Percentiles rank a stretch among this genome's conserved stretches.
Conservation (phyloP, 2,113 vertebrate genomes). For the Chamaea fasciata region DNA sequence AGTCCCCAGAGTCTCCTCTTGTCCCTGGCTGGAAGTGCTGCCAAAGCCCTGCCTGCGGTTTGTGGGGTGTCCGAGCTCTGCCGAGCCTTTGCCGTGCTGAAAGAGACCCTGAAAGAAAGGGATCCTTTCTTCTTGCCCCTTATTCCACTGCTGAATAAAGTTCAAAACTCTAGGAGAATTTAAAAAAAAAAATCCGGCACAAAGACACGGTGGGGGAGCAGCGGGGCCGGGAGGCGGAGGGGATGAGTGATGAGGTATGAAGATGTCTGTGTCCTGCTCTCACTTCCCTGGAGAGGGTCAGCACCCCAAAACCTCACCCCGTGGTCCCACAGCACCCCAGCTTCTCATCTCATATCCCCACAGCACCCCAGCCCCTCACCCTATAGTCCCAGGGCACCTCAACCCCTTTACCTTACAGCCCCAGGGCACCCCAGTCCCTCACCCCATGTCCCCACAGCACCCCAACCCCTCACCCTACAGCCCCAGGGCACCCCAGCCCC, state of each 20-base stretch:
- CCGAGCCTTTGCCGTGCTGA: neutral
- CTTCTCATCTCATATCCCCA: accelerated
- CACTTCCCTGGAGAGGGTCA: neutral
- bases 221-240: accelerated
- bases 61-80: neutral
- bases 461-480: too few species aligned
- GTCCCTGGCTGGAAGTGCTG: neutral
- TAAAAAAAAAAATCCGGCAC: neutral
- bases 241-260: accelerated
- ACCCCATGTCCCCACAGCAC: too few species aligned
- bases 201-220: neutral
- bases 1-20: neutral
- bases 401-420: accelerated
- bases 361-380: neutral
- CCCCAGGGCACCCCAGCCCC: accelerated
- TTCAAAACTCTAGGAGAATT: neutral
- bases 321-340: too few species aligned
- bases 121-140: neutral
- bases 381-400: accelerated
- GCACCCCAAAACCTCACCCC: neutral
- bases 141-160: neutral
- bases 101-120: neutral
- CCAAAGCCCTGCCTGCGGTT: neutral
- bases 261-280: neutral
- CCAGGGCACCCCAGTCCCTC: neutral